A percentile compares a stretch with the other conserved stretches of the same genome.
Evolutionary conservation across 2,888 invertebrate genomes (phyloP).

Genomic region (Spodoptera exigua): DNA sequence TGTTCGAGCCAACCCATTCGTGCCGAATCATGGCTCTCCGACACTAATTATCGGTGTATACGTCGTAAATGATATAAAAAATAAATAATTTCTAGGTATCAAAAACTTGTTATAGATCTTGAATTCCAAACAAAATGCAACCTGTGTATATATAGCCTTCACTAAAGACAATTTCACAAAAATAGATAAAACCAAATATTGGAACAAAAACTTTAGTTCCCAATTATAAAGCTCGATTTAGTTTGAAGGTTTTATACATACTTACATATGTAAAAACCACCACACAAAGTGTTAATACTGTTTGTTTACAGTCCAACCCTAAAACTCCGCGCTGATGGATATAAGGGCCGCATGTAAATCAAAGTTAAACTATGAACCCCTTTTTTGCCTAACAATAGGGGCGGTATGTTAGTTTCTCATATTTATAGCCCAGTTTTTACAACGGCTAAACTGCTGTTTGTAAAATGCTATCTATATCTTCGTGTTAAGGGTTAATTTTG

Average conservation of each 20-base stretch:
- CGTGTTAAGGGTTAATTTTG: no score
- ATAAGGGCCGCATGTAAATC: slow-evolving; percentile 32
- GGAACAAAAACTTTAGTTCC: no score
- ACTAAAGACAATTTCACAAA: neutral
- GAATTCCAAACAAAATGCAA: no score
- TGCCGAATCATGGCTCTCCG: no score
- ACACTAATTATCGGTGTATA: no score
- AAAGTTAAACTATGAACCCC: slow-evolving; percentile 38
- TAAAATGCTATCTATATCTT: slow-evolving; percentile 26
- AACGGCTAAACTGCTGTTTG: slow-evolving; percentile 8
- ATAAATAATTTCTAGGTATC: no score
- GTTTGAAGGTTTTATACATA: no score
- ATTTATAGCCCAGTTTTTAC: slow-evolving; percentile 39
- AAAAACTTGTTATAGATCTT: no score
- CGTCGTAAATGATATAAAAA: no score
- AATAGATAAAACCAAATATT: neutral
- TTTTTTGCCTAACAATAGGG: slow-evolving; percentile 36
- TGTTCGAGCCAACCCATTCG: no score
- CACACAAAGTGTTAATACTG: slow-evolving; percentile 6
- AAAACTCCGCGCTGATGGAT: slow-evolving; percentile 36
- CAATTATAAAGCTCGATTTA: no score
- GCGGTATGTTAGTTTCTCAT: slow-evolving; percentile 37
- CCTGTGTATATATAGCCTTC: neutral
- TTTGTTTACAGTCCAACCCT: slow-evolving; percentile 30
- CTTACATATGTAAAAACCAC: neutral